A percentile compares a stretch with the other conserved stretches of the same genome.
Conservation (phyloP, 2,888 invertebrate species). For the Dastarcus helophoroides region DNA sequence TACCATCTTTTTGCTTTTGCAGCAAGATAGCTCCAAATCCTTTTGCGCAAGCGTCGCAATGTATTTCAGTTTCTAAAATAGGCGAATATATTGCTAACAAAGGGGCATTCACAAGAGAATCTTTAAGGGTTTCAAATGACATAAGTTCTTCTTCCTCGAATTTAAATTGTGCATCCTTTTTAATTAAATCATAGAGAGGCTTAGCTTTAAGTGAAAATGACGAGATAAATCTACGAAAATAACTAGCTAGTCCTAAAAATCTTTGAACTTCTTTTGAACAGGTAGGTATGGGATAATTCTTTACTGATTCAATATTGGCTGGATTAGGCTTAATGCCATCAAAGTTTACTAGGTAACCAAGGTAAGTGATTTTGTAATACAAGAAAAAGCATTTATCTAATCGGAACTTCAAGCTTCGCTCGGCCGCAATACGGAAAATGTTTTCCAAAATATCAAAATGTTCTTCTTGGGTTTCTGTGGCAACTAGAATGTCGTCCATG, state of each 20-base stretch:
- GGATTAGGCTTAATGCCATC: slow-evolving; percentile 12
- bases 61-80: slow-evolving; percentile 22
- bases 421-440: slow-evolving; percentile 11
- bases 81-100: slow-evolving; percentile 24
- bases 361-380: slow-evolving; percentile 14
- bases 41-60: slow-evolving; percentile 25
- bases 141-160: slow-evolving; percentile 16
- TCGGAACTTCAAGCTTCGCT: slow-evolving; percentile 15
- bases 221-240: slow-evolving; percentile 20
- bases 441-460: slow-evolving; percentile 13
- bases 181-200: slow-evolving; percentile 17
- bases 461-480: slow-evolving; percentile 14
- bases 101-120: slow-evolving; percentile 15
- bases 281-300: slow-evolving; percentile 14
- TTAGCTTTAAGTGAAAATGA: slow-evolving; percentile 16
- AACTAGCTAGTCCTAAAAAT: slow-evolving; percentile 19
- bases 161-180: slow-evolving; percentile 17
- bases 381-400: slow-evolving; percentile 21
- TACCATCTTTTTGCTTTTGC: slow-evolving; percentile 21
- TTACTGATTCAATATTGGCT: slow-evolving; percentile 11
- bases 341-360: slow-evolving; percentile 18
- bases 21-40: slow-evolving; percentile 26
- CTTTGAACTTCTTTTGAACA: slow-evolving; percentile 13
- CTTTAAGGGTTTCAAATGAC: no score
- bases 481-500: no score